Conservation (phyloP, 2,113 vertebrate species). For the Saccopteryx leptura region DNA sequence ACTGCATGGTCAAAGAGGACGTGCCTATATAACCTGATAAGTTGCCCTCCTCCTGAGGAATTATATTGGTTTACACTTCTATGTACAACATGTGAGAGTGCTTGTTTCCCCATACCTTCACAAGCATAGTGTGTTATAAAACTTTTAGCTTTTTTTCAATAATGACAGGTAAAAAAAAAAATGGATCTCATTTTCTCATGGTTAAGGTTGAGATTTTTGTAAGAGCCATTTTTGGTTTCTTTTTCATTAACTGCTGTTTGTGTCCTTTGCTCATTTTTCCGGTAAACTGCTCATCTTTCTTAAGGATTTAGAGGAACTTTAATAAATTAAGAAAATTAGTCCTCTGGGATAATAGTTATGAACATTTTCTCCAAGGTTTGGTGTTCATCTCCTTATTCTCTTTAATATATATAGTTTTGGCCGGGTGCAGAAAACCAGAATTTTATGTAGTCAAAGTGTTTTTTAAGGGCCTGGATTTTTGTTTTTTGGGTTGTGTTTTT, state of each 20-base stretch:
- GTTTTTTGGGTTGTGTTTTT: too few species aligned
- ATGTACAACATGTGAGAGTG: not conserved
- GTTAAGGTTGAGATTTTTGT: not conserved
- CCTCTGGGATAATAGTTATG: not conserved
- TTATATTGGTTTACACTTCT: not conserved
- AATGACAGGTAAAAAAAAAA: not conserved
- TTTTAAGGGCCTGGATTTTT: not conserved
- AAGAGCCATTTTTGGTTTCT: constrained; percentile 20
- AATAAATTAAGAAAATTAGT: not conserved
- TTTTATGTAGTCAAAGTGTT: not conserved
- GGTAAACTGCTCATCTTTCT: not conserved
- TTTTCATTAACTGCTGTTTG: not conserved
- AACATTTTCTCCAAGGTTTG: not conserved
- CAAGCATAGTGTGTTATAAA: not conserved
- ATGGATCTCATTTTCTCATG: not conserved
- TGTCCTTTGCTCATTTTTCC: not conserved
- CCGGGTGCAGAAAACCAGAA: not conserved
- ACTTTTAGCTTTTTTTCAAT: not conserved
- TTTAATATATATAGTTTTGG: not conserved
- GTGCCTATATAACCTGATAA: not conserved
- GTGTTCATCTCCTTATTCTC: not conserved
- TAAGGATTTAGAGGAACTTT: not conserved
- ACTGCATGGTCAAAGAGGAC: not conserved
- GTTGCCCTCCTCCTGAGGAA: not conserved
- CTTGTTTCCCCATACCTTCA: not conserved